These are phyloP conservation scores for Andrena cerasifolii DNA, from an alignment of 1,140 invertebrate genomes.

Conservation along the genomic window DNA sequence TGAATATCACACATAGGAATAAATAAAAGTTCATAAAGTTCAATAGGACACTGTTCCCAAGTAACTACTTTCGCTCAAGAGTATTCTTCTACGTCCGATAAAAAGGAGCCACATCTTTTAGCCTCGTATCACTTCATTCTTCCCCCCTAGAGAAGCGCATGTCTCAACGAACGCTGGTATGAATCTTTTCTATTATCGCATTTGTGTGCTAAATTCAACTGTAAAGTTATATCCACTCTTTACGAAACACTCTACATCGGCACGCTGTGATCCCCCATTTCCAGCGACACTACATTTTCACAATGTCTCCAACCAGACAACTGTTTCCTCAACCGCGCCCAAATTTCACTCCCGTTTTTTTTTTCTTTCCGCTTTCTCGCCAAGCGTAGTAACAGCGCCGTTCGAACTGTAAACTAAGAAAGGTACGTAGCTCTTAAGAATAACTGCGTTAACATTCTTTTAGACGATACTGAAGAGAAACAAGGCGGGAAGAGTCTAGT, in stretches of 20 bases:
- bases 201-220: background rate
- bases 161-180: no score
- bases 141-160: no score
- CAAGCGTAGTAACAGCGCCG: background rate
- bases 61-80: no score
- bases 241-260: background rate
- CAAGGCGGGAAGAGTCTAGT: background rate
- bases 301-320: no score
- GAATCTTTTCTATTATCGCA: no score
- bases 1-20: background rate
- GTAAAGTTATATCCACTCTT: background rate
- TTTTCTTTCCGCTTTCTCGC: background rate
- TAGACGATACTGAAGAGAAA: background rate
- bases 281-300: no score
- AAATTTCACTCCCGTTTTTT: background rate
- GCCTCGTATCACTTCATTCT: no score
- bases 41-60: no score
- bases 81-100: no score
- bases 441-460: slow-evolving; percentile 20
- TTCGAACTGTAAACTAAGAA: background rate
- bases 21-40: background rate
- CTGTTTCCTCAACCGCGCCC: no score
- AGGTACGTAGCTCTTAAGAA: background rate
- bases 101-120: no score
- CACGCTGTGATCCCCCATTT: no score